Conservation (phyloP, 2,113 vertebrate genomes). For the Scophthalmus maximus region DNA sequence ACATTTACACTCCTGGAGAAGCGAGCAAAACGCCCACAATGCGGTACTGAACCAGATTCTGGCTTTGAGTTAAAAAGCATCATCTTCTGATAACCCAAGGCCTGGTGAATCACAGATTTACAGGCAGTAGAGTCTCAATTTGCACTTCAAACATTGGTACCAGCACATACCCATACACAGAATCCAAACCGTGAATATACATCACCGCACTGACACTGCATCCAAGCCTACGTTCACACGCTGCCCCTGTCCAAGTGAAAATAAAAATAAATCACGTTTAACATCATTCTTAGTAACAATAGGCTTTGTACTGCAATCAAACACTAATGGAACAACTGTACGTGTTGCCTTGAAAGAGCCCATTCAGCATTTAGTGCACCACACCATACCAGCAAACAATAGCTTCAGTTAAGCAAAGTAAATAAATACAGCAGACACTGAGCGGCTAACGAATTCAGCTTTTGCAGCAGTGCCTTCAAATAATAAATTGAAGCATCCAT, state of each 20-base stretch:
- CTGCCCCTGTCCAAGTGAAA: background rate
- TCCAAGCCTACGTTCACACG: background rate
- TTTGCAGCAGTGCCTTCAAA: slow-evolving; percentile 11
- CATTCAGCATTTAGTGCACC: slow-evolving; percentile 35
- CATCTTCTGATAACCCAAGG: slow-evolving; percentile 9
- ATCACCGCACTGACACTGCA: background rate
- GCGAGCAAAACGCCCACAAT: background rate
- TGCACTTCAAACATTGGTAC: background rate
- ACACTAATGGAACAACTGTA: slow-evolving; percentile 39
- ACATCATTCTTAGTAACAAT: slow-evolving; percentile 48
- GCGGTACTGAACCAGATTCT: background rate
- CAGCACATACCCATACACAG: background rate
- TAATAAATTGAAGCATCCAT: slow-evolving; percentile 42
- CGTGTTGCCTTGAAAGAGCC: slow-evolving; percentile 47
- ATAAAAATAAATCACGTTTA: slow-evolving; percentile 1
- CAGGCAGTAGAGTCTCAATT: background rate
- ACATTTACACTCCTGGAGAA: background rate
- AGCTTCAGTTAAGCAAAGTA: slow-evolving; percentile 39
- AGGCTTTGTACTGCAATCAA: slow-evolving; percentile 24
- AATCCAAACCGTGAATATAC: background rate
- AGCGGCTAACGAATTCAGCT: slow-evolving; percentile 15
- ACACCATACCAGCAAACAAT: slow-evolving; percentile 23
- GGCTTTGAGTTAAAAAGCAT: slow-evolving; percentile 9
- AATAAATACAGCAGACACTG: slow-evolving; percentile 20
- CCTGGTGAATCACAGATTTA: background rate